These are phyloP conservation scores for Tragopan temminckii DNA, from an alignment of 2,797 vertebrate genomes.

Conservation along the genomic window DNA sequence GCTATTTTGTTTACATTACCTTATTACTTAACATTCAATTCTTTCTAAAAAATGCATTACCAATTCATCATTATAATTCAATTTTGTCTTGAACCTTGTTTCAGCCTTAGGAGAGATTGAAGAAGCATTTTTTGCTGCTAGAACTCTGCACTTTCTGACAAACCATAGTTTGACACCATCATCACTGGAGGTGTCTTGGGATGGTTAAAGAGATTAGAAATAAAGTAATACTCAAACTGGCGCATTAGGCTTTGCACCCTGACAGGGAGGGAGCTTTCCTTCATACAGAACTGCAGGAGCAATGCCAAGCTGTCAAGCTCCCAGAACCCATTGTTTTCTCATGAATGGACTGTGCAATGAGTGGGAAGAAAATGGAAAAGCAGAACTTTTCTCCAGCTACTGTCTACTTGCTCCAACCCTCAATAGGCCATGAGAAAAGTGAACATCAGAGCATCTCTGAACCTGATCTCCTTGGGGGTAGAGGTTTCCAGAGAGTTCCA, in stretches of 20 bases:
- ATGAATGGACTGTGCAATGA: too few relatives aligned
- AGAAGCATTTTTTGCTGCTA: neutral
- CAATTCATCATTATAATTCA: neutral
- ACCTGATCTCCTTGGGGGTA: neutral
- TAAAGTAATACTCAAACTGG: too few relatives aligned
- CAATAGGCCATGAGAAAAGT: neutral
- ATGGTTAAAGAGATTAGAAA: neutral
- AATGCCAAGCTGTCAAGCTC: neutral
- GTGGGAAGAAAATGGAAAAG: neutral
- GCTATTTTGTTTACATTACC: neutral
- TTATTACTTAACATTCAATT: neutral
- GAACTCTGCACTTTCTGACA: neutral
- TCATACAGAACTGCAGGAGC: neutral
- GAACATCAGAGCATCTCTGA: neutral
- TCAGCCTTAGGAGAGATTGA: neutral
- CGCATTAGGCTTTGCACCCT: too few relatives aligned
- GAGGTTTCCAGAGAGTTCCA: neutral
- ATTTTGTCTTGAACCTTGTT: neutral
- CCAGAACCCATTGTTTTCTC: neutral
- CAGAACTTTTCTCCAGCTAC: neutral
- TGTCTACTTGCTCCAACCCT: neutral
- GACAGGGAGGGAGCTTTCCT: neutral
- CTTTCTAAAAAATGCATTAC: neutral
- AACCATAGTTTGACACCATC: neutral
- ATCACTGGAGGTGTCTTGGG: neutral